These are phyloP conservation scores for Drosophila kanapiae DNA, from an alignment of 1,140 invertebrate species.

Conservation along the genomic window DNA sequence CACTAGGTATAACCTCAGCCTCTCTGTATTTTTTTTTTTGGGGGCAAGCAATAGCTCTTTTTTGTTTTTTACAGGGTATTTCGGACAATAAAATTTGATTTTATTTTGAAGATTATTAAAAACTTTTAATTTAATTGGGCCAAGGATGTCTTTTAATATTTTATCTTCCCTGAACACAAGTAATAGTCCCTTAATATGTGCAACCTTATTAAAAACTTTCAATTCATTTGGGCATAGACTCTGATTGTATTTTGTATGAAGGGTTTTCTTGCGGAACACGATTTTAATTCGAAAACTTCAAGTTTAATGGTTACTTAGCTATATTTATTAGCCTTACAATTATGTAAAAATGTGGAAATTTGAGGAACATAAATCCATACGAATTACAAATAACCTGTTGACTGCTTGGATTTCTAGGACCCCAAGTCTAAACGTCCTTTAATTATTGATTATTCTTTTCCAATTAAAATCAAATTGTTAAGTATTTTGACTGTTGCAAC, in stretches of 20 bases:
- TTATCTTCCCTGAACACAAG: no score
- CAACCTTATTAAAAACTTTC: no score
- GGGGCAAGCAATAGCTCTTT: background rate
- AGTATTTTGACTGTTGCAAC: conserved; percentile 14
- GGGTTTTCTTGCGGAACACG: no score
- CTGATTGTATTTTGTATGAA: no score
- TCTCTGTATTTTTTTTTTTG: conserved; percentile 19
- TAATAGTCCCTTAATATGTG: no score
- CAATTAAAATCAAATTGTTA: background rate
- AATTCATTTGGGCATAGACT: no score
- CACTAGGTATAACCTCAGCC: conserved; percentile 5
- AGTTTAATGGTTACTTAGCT: no score
- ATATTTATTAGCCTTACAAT: background rate
- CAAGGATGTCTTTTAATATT: background rate
- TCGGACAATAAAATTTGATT: background rate
- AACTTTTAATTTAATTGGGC: background rate
- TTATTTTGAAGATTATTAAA: background rate
- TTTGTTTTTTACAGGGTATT: conserved; percentile 15
- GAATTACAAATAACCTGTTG: no score
- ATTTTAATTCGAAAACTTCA: no score
- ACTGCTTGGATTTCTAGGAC: background rate
- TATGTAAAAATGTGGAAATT: no score
- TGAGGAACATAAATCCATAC: background rate
- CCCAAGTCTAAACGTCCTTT: background rate
- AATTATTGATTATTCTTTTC: background rate